A percentile compares a stretch with the other conserved stretches of the same genome.
Evolutionary conservation across 23 tunicate species (phyloP).

Genomic region (Halocynthia roretzi): DNA sequence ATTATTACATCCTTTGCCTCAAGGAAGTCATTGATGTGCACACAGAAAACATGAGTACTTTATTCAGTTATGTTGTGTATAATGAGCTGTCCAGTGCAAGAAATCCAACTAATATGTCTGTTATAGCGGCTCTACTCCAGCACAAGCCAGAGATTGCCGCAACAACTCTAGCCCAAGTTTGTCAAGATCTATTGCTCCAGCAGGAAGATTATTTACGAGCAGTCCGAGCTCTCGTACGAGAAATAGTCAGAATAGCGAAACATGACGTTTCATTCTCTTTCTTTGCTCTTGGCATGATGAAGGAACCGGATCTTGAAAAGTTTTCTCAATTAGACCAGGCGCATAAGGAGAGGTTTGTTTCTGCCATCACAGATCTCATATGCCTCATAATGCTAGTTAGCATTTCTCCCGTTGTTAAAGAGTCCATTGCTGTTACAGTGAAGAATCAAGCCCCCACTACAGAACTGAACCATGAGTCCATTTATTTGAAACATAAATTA

Average conservation of each 20-base stretch:
- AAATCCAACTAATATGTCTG: constrained; percentile 86
- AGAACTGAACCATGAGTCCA: constrained; percentile 8
- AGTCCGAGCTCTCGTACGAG: constrained; percentile 67
- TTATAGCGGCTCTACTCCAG: constrained; percentile 45
- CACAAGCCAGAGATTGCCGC: constrained; percentile 63
- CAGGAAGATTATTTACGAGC: constrained; percentile 79
- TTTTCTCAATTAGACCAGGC: constrained; percentile 37
- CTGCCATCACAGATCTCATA: constrained; percentile 53
- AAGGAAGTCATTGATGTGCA: constrained; percentile 76
- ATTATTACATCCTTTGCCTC: constrained; percentile 45
- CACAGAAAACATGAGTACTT: constrained; percentile 51
- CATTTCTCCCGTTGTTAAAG: constrained; percentile 62
- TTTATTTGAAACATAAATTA: constrained; percentile 9
- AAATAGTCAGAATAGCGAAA: constrained; percentile 58
- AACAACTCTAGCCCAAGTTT: constrained; percentile 69
- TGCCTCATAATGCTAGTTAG: constrained; percentile 67
- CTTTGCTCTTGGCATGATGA: constrained; percentile 66
- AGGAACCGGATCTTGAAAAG: constrained; percentile 81
- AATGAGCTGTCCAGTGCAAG: constrained; percentile 79
- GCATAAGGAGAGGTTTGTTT: constrained; percentile 73
- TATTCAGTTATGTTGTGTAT: constrained; percentile 72
- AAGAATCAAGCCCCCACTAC: constrained; percentile 1
- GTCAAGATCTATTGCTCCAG: constrained; percentile 75
- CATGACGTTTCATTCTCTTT: constrained; percentile 47
- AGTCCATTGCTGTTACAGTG: constrained; percentile 27